phyloP scores from a whole-genome alignment of 2,888 invertebrate genomes.

The Aphodius sticticus region DNA sequence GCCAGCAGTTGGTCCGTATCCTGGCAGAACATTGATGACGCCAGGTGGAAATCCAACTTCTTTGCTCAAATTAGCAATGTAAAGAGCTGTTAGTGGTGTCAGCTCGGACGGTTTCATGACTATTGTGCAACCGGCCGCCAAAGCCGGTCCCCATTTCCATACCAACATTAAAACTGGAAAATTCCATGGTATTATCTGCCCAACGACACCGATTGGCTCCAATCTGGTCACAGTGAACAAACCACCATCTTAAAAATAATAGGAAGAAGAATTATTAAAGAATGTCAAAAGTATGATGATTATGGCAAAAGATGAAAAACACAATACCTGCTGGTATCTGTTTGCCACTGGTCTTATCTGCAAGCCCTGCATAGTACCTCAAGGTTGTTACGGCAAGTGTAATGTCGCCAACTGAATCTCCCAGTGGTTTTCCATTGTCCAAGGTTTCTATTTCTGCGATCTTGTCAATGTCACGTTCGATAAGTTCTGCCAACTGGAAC shows the following conservation, averaged over 20 bases:
- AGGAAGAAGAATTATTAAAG: slow-evolving; percentile 1
- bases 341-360: slow-evolving; percentile 86
- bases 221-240: slow-evolving; percentile 71
- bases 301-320: no score
- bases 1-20: slow-evolving; percentile 79
- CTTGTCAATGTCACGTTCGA: slow-evolving; percentile 76
- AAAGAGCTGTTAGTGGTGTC: slow-evolving; percentile 81
- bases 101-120: slow-evolving; percentile 88
- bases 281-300: no score
- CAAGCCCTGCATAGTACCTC: slow-evolving; percentile 84
- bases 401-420: slow-evolving; percentile 65
- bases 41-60: slow-evolving; percentile 86
- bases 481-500: slow-evolving; percentile 74
- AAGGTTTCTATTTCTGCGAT: slow-evolving; percentile 79
- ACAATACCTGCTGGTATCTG: slow-evolving; percentile 76
- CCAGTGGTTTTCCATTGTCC: slow-evolving; percentile 82
- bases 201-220: slow-evolving; percentile 82
- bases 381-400: slow-evolving; percentile 61
- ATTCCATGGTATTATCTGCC: slow-evolving; percentile 86
- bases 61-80: slow-evolving; percentile 73
- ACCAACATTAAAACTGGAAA: slow-evolving; percentile 81
- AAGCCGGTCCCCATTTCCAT: slow-evolving; percentile 80
- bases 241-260: slow-evolving; percentile 63
- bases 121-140: slow-evolving; percentile 75
- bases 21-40: slow-evolving; percentile 79